Base-by-base conservation (phyloP, 2,113 vertebrate genomes). In the Columbina picui region DNA sequence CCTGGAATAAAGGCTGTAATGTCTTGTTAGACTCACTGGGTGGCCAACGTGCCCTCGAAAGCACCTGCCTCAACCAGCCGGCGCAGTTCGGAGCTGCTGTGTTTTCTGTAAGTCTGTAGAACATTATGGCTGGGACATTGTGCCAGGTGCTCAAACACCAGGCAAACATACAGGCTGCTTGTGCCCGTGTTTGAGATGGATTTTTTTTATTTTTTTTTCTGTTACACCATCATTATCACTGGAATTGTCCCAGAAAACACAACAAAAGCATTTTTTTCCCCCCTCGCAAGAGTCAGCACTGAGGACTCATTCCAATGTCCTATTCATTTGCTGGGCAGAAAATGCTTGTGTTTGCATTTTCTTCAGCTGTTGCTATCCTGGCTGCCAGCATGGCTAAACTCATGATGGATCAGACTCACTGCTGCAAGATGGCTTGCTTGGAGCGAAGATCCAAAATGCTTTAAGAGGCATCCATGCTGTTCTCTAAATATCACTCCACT, bases 271-370 rank as follows among this genome's bases (percentile, higher is more conserved):
- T 30, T 1, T 17, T 45, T 67, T 83, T 69, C 53, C 12, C 12
- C 32, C 59, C 71, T 90, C 3, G 0, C 61, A 69, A 39, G 43
- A 82, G 38, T 30, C 86, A 67, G 52, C 3, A 2, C 45, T 76
- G 75, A 60, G 67, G 78, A n/a, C 45, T 47, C 67, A 77, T 77
- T 80, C 78, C 12, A 14, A 36, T 16, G n/a, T 23, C 60, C 56
- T 43, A 4, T 38, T 30, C 52, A 71, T 90, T n/a, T 94, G 75
- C 79, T 64, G 76, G 36, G 60, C 38, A 93, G 56, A 75, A 93
- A 88, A 74, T 70, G 90, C 92, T 84, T 91, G 52, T 64, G 85
- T 63, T 70, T 90, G 87, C 90, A 55, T 80, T 90, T 96, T 71
- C 85, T 16, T 94, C 92, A 95, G 75, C 90, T 92, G 82, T 70